phyloP scores from a whole-genome alignment of 2,888 invertebrate genomes.

The Microdon myrmicae region DNA sequence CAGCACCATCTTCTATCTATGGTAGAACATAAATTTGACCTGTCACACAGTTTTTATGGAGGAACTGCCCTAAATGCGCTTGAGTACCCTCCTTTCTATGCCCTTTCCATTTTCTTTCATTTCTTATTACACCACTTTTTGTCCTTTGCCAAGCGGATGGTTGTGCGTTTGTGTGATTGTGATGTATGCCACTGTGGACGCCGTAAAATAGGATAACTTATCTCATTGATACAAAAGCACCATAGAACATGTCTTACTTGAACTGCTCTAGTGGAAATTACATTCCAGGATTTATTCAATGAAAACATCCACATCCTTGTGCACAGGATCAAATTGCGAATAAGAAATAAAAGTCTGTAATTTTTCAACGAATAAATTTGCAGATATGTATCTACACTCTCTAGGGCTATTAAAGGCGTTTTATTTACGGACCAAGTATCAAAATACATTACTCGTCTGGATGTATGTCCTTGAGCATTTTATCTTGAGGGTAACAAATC shows the following conservation, averaged over 20 bases:
- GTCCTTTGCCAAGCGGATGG: too few species aligned
- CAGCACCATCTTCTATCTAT: slow-evolving; percentile 20
- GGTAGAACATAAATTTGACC: slow-evolving; percentile 39
- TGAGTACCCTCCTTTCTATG: slow-evolving; percentile 23
- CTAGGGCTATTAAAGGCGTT: slow-evolving; percentile 48
- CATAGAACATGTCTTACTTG: not conserved
- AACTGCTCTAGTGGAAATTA: slow-evolving; percentile 32
- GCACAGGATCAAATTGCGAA: slow-evolving; percentile 16
- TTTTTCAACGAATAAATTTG: slow-evolving; percentile 41
- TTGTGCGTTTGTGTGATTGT: not conserved
- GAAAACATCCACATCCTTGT: slow-evolving; percentile 8
- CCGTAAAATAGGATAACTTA: slow-evolving; percentile 31
- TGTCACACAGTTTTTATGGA: slow-evolving; percentile 47
- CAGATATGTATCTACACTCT: slow-evolving; percentile 26
- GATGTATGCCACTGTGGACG: too few species aligned
- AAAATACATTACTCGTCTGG: too few species aligned
- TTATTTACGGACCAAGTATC: slow-evolving; percentile 45
- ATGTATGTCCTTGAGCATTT: not conserved
- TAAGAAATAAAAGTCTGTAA: slow-evolving; percentile 12
- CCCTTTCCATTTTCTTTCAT: not conserved
- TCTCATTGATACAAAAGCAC: slow-evolving; percentile 16
- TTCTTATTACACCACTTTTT: not conserved
- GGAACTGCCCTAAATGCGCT: slow-evolving; percentile 46
- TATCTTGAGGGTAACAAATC: slow-evolving; percentile 14
- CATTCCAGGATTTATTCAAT: slow-evolving; percentile 17